phyloP scores from a whole-genome alignment of 2,888 invertebrate genomes.

The Perizoma affinitatum region DNA sequence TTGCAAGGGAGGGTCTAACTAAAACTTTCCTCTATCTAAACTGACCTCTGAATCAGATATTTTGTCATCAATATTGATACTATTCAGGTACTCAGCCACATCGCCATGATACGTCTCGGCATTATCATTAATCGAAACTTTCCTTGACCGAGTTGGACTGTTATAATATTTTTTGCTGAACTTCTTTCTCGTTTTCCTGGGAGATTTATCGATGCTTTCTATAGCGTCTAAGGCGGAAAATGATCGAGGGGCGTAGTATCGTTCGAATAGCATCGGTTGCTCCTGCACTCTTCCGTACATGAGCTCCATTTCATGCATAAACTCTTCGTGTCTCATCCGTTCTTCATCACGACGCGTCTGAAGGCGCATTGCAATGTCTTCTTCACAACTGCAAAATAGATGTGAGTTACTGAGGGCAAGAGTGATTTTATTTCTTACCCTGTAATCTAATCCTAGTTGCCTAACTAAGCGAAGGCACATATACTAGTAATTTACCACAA shows the following conservation, averaged over 20 bases:
- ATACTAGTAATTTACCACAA: too few species aligned
- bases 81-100: conserved; percentile 66
- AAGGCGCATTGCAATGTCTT: conserved; percentile 87
- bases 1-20: conserved; percentile 2
- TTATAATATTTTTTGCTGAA: conserved; percentile 55
- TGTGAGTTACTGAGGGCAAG: too few species aligned
- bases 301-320: conserved; percentile 88
- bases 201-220: conserved; percentile 55
- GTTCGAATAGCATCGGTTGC: conserved; percentile 88
- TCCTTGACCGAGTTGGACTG: conserved; percentile 63
- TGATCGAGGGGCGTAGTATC: conserved; percentile 85
- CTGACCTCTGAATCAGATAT: conserved; percentile 66
- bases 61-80: conserved; percentile 65
- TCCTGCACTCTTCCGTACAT: conserved; percentile 88
- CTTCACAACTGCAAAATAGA: conserved; percentile 77
- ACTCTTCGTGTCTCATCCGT: conserved; percentile 86
- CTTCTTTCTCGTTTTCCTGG: conserved; percentile 67
- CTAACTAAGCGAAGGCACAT: too few species aligned
- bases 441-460: too few species aligned
- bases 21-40: conserved; percentile 50
- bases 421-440: too few species aligned
- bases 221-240: conserved; percentile 60
- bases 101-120: conserved; percentile 65
- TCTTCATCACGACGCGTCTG: conserved; percentile 88
- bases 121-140: conserved; percentile 68